Conservation (phyloP, 1,140 invertebrate species). For the Capitella teleta region DNA sequence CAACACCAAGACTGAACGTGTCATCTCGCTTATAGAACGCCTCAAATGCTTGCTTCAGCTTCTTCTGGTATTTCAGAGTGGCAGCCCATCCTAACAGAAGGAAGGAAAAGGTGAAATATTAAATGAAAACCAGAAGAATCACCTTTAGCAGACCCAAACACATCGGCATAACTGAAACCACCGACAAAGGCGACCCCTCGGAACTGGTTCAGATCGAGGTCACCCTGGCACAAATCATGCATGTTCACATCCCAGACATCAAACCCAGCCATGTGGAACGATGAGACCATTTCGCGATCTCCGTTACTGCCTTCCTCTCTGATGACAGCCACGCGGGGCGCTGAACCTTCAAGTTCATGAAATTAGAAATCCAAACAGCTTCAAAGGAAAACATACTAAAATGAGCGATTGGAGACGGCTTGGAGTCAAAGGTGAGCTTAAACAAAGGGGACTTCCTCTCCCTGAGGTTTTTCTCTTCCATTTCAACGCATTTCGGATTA, state of each 20-base stretch:
- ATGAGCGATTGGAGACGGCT: not conserved
- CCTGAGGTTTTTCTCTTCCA: slow-evolving; percentile 55
- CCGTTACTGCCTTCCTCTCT: slow-evolving; percentile 95
- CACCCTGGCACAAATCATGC: slow-evolving; percentile 31
- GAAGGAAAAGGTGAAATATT: too few relatives aligned
- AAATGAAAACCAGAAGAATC: too few relatives aligned
- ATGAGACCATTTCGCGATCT: slow-evolving; percentile 93
- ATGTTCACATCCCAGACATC: slow-evolving; percentile 47
- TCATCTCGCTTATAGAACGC: too few relatives aligned
- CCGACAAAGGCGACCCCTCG: slow-evolving; percentile 87
- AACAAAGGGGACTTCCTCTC: slow-evolving; percentile 41
- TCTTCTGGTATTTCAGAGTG: too few relatives aligned
- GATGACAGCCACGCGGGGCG: slow-evolving; percentile 67
- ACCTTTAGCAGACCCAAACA: slow-evolving; percentile 87
- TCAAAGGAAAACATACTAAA: not conserved
- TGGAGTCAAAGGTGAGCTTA: slow-evolving; percentile 55
- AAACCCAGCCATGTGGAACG: slow-evolving; percentile 81
- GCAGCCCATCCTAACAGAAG: too few relatives aligned
- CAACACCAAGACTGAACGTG: too few relatives aligned
- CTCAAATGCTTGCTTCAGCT: too few relatives aligned
- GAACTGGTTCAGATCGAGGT: slow-evolving; percentile 63
- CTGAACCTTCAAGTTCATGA: not conserved
- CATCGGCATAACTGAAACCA: slow-evolving; percentile 96
- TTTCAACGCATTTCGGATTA: slow-evolving; percentile 61
- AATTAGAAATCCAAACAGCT: not conserved